Base-by-base conservation (phyloP, 2,797 vertebrate genomes). In the Furcifer pardalis region DNA sequence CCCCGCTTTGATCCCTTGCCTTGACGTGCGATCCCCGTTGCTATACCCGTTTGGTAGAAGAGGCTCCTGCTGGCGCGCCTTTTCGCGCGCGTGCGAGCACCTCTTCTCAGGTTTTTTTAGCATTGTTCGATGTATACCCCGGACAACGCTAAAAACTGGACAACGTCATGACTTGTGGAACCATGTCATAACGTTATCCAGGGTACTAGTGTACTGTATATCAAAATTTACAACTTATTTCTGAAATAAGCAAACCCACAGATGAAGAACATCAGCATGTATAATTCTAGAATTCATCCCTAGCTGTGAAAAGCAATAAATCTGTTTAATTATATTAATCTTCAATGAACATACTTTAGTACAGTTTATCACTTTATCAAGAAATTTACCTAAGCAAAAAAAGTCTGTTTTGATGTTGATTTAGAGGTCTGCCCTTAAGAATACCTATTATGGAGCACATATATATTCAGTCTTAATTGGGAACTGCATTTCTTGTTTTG, bases 151-250 rank as follows among this genome's bases (percentile, higher is more conserved):
- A n/a, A n/a, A n/a, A n/a, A n/a, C n/a, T n/a, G n/a, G n/a, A n/a
- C n/a, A n/a, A n/a, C n/a, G n/a, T n/a, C n/a, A n/a, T n/a, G n/a
- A n/a, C n/a, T n/a, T n/a, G n/a, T n/a, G n/a, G n/a, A n/a, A n/a
- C n/a, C n/a, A n/a, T n/a, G n/a, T n/a, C n/a, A n/a, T n/a, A n/a
- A n/a, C n/a, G n/a, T n/a, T n/a, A n/a, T n/a, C n/a, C n/a, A n/a
- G n/a, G n/a, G n/a, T n/a, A n/a, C n/a, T n/a, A n/a, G n/a, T n/a
- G n/a, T n/a, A n/a, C n/a, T n/a, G 23, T 49, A 71, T 84, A 90
- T 84, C 63, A 44, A 83, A 86, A 63, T 5, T 40, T 62, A 83
- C 49, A 89, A 85, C 85, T 79, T 79, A 81, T 88, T 91, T 84
- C 86, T 82, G 79, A 82, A 91, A 87, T 0, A 0, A 90, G 80